A percentile compares a stretch with the other conserved stretches of the same genome.
phyloP scores from a whole-genome alignment of 2,888 invertebrate species.

The Osmoderma eremita region DNA sequence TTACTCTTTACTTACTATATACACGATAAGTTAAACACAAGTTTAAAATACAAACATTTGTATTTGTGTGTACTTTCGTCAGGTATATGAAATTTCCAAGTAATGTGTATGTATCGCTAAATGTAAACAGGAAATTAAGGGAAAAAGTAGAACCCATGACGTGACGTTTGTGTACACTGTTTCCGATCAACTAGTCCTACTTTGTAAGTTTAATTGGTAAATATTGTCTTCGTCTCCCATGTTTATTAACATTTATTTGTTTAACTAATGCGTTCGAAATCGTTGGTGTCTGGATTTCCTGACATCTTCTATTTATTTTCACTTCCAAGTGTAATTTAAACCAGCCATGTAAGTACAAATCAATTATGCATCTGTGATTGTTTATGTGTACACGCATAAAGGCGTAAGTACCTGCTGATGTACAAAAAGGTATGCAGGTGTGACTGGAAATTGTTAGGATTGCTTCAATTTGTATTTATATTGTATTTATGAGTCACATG shows the following conservation, averaged over 20 bases:
- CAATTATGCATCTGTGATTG: too few relatives aligned
- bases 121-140: constrained; percentile 10
- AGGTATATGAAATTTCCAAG: neutral
- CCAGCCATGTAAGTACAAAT: neutral
- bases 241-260: constrained; percentile 19
- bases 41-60: too few relatives aligned
- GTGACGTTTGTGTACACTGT: constrained; percentile 2
- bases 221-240: constrained; percentile 3
- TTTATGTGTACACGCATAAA: neutral
- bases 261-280: constrained; percentile 21
- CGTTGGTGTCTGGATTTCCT: neutral
- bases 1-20: too few relatives aligned
- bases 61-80: too few relatives aligned
- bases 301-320: constrained; percentile 6
- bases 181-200: constrained; percentile 16
- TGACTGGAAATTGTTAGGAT: too few relatives aligned
- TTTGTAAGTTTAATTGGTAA: constrained; percentile 14
- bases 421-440: too few relatives aligned
- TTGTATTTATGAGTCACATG: too few relatives aligned
- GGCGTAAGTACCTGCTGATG: too few relatives aligned
- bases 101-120: neutral
- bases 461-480: too few relatives aligned
- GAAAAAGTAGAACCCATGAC: constrained; percentile 7
- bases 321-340: neutral
- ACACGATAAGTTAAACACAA: too few relatives aligned